phyloP scores from a whole-genome alignment of 2,797 vertebrate genomes.

The Petrocephalus schoutedeni region DNA sequence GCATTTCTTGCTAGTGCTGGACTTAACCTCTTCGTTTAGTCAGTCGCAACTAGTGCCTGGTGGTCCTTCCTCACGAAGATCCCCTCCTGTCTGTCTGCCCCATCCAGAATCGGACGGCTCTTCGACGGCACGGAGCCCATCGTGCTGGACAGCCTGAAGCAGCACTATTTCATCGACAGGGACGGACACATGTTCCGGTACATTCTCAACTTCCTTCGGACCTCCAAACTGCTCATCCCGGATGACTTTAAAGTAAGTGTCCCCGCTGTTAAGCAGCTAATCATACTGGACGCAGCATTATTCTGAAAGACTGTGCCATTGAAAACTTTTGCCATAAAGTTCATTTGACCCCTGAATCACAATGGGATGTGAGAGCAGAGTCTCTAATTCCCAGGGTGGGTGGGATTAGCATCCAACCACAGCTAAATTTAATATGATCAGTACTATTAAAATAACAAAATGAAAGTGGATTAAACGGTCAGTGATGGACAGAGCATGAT shows the following conservation, averaged over 20 bases:
- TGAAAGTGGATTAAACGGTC: neutral
- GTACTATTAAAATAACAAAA: neutral
- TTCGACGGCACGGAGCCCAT: constrained; percentile 95
- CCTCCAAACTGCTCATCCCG: constrained; percentile 88
- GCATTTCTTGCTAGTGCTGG: neutral
- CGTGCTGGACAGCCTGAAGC: constrained; percentile 95
- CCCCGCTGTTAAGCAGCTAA: neutral
- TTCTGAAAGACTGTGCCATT: neutral
- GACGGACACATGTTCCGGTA: constrained; percentile 98
- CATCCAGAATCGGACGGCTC: constrained; percentile 81
- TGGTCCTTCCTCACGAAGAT: neutral
- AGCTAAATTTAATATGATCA: constrained; percentile 3
- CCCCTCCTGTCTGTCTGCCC: neutral
- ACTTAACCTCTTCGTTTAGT: neutral
- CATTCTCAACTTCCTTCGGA: constrained; percentile 94
- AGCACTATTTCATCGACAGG: constrained; percentile 96
- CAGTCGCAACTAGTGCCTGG: neutral
- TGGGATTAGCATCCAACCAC: constrained; percentile 3
- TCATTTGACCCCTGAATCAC: neutral
- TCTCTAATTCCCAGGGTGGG: neutral
- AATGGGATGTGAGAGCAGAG: neutral
- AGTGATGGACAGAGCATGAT: neutral
- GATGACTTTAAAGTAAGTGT: constrained; percentile 94
- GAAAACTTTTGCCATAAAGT: neutral
- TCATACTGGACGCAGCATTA: neutral